Evolutionary conservation across 2,113 vertebrate genomes (phyloP).

Genomic region (Actinemys pallida): DNA sequence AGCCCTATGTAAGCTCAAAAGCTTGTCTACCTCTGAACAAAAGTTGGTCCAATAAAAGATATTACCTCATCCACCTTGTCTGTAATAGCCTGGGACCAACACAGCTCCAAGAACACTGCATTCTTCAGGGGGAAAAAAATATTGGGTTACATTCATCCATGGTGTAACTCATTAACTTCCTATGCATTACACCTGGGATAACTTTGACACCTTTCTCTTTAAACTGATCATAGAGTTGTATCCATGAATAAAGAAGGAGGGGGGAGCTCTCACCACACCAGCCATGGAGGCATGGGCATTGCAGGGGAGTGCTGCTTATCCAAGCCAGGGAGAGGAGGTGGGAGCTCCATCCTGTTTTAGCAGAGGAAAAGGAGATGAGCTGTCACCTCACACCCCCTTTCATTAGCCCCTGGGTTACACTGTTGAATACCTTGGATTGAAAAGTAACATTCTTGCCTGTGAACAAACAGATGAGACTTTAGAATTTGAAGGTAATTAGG

Average conservation of each 20-base stretch:
- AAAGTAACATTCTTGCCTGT: background rate
- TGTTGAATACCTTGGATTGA: background rate
- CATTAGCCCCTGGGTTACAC: background rate
- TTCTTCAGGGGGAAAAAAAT: background rate
- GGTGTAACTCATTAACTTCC: background rate
- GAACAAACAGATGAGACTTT: background rate
- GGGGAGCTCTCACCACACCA: constrained; percentile 58
- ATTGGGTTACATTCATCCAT: background rate
- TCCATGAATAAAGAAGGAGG: background rate
- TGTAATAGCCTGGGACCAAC: background rate
- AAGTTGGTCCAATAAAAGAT: background rate
- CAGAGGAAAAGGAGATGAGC: background rate
- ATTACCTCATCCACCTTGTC: background rate
- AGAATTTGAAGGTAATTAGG: background rate
- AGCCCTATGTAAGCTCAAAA: background rate
- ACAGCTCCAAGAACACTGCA: background rate
- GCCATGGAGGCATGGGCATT: background rate
- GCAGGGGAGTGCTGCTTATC: constrained; percentile 10
- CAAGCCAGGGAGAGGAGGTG: background rate
- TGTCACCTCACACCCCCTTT: accelerated
- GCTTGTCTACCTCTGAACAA: background rate
- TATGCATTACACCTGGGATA: background rate
- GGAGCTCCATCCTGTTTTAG: background rate
- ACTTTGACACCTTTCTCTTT: background rate
- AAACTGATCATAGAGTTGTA: background rate